Conservation (phyloP, 2,113 vertebrate species). For the Pelmatolapia mariae region DNA sequence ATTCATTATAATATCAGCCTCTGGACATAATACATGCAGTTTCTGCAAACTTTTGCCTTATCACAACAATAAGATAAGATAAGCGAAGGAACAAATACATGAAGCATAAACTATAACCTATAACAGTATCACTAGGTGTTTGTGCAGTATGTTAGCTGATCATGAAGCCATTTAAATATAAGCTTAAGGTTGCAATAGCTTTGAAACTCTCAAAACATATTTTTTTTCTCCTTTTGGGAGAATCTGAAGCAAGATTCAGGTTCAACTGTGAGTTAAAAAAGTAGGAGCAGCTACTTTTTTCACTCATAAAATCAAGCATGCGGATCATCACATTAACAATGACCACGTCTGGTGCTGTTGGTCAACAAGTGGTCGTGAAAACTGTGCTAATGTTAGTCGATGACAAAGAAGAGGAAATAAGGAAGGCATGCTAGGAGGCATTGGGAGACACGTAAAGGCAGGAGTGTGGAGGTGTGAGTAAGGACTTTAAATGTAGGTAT, state of each 20-base stretch:
- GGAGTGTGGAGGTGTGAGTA: neutral
- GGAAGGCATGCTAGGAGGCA: rapidly evolving
- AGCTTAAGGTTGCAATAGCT: neutral
- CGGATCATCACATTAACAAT: neutral
- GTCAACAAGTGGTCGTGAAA: neutral
- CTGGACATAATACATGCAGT: neutral
- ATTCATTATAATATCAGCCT: neutral
- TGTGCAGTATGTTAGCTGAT: neutral
- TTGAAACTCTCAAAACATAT: neutral
- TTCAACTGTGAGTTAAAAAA: neutral
- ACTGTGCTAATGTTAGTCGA: neutral
- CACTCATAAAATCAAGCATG: neutral
- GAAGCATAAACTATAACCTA: neutral
- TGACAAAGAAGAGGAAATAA: neutral
- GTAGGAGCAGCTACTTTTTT: neutral
- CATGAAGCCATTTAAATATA: neutral
- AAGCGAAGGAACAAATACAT: neutral
- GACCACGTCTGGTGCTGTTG: neutral
- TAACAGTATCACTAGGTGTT: neutral
- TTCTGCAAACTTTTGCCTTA: neutral
- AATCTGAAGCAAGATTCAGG: neutral
- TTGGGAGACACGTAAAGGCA: neutral
- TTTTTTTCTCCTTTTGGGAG: neutral
- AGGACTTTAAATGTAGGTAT: neutral
- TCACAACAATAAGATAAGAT: rapidly evolving